Evolutionary conservation across 2,888 invertebrate species (phyloP), one percentile per base, ranked within the genome.

Genomic region (Dasysyrphus tricinctus): DNA sequence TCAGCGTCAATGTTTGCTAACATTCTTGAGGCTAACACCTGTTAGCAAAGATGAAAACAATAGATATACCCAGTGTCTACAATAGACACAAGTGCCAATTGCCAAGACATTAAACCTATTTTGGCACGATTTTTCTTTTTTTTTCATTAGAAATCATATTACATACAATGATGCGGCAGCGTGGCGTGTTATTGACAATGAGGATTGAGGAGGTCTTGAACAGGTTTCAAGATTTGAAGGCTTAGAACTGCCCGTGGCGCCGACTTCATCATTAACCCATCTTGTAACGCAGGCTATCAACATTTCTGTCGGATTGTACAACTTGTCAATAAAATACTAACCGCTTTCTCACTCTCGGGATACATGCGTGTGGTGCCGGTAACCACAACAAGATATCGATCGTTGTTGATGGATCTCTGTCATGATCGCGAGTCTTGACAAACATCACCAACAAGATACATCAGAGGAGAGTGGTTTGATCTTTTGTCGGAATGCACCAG

Each of bases 251-350:
- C 37, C 29, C 57, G 39, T 73, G 80, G 80, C 76, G 84, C 72
- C 80, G 63, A 56, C 14, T 65, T 47, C 47, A 63, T 49, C 78
- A 65, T 70, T 70, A 63, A 73, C 49, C 39, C 24, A 67, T 72
- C 72, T 75, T 72, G 54, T 75, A 70, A 57, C 69, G 47, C 59
- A 61, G 47, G n/a, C 67, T 63, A 47, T 69, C 74, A 83, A 47
- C 70, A 67, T 76, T 76, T 84, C 37, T 34, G 47, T 12, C 49
- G 19, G 76, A 54, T 80, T 65, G 63, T 63, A 84, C 84, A 65
- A 80, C 76, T 76, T 84, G 84, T 72, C 84, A 80, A 73, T 84
- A 76, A 84, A 67, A 84, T 72, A 73, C 76, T 76, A 76, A 80
- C 67, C 76, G 84, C 76, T 84, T 84, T 84, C 79, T 80, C 79